These are phyloP conservation scores for Procavia capensis DNA, from an alignment of 2,113 vertebrate genomes.

Conservation along the genomic window DNA sequence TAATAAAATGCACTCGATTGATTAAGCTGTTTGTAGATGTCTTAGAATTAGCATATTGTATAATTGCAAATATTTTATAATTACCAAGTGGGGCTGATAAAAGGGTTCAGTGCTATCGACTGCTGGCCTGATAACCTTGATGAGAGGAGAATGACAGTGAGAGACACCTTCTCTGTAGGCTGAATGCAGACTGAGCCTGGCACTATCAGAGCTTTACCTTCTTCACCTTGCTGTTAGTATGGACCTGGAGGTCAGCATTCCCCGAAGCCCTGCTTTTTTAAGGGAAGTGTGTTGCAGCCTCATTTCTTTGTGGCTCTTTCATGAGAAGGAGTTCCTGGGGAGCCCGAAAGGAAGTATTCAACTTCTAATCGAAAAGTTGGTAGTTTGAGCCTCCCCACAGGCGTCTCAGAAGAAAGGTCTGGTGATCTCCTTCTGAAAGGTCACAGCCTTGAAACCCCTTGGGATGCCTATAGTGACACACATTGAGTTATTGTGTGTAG, in stretches of 20 bases:
- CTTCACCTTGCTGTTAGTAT: background rate
- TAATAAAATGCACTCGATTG: constrained; percentile 88
- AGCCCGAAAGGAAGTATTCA: background rate
- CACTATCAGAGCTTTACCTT: background rate
- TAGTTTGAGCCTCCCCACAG: background rate
- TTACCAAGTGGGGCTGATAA: constrained; percentile 84
- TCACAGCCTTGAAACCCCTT: too few species aligned
- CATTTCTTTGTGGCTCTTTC: background rate
- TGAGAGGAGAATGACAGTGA: constrained; percentile 70
- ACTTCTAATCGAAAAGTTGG: background rate
- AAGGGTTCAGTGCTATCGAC: constrained; percentile 79
- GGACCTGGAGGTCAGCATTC: background rate
- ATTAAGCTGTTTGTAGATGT: constrained; percentile 86
- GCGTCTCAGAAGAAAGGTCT: background rate
- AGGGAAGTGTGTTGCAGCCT: background rate
- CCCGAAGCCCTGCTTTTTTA: constrained; percentile 37
- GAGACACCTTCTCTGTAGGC: constrained; percentile 41
- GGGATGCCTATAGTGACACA: background rate
- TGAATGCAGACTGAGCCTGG: constrained; percentile 39
- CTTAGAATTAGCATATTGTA: constrained; percentile 86
- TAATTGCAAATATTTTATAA: constrained; percentile 87
- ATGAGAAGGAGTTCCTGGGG: background rate
- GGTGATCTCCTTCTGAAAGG: background rate
- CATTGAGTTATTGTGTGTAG: background rate
- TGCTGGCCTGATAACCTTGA: constrained; percentile 82